A percentile compares a stretch with the other conserved stretches of the same genome.
Conservation (phyloP, 2,888 invertebrate genomes). For the Lampropteryx suffumata region DNA sequence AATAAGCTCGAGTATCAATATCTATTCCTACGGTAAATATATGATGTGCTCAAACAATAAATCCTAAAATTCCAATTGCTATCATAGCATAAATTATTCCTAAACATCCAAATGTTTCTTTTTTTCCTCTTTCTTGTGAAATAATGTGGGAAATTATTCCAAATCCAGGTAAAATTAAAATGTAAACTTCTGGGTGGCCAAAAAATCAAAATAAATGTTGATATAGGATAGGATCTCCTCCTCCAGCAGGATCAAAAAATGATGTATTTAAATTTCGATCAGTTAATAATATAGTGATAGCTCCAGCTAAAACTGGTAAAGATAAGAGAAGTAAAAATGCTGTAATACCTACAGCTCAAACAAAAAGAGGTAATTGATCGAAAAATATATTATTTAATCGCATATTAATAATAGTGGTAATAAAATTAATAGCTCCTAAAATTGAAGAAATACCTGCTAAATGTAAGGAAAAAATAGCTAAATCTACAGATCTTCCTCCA, state of each 20-base stretch:
- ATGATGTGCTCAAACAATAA: conserved; percentile 93
- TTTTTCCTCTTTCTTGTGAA: conserved; percentile 88
- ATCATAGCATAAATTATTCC: conserved; percentile 94
- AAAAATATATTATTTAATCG: conserved; percentile 82
- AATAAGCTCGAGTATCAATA: conserved; percentile 92
- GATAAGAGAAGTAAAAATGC: conserved; percentile 84
- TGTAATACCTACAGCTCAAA: conserved; percentile 85
- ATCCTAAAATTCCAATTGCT: conserved; percentile 91
- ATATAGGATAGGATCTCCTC: conserved; percentile 91
- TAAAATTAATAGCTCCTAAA: conserved; percentile 91
- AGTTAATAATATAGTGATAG: conserved; percentile 90
- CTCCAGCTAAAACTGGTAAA: conserved; percentile 89
- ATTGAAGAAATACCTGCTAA: conserved; percentile 89
- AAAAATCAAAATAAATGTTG: conserved; percentile 95
- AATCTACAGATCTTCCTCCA: conserved; percentile 86
- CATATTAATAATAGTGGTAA: conserved; percentile 89
- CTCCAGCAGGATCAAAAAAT: conserved; percentile 91
- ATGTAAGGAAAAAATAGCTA: conserved; percentile 90
- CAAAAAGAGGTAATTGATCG: conserved; percentile 88
- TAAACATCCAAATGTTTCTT: conserved; percentile 87
- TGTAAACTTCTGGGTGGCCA: conserved; percentile 94
- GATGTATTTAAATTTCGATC: conserved; percentile 92
- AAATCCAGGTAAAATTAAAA: conserved; percentile 92
- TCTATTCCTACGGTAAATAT: conserved; percentile 94
- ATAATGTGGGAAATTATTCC: conserved; percentile 92